Evolutionary conservation across 2,888 invertebrate genomes (phyloP), one percentile per base, ranked within the genome.

Genomic region (Phragmatobia fuliginosa): DNA sequence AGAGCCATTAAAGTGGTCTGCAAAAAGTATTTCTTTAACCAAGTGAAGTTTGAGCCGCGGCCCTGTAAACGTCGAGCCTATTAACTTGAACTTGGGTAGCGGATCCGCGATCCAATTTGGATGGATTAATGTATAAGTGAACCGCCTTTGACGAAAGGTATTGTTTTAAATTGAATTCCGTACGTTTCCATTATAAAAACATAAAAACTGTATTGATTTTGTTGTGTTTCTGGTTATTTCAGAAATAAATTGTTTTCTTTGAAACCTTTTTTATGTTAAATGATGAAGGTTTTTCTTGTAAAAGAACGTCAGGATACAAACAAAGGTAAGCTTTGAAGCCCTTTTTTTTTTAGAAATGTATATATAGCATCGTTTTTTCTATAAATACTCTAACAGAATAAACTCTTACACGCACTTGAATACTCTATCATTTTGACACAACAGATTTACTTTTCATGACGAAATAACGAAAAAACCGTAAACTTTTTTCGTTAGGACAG

Each of bases 131-230:
- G 49, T 68, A 33, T 59, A 72, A 72, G 58, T 52, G 58, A 66
- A 59, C 68, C 59, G 61, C 65, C 71, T 81, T 74, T 73, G 62
- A 72, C 56, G 65, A 36, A 49, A 65, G 58, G 59, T 67, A 74
- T 71, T 75, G 71, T 77, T 73, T 75, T 69, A 70, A 81, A 74
- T 68, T 28, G 62, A 75, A 64, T 72, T 74, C 66, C 56, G 61
- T 79, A 66, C 63, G 66, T 72, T 75, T 66, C 68, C 67, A 71
- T 72, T 62, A 45, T 63, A 69, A 70, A 49, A 5, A 8, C 25
- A 28, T 31, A 41, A 60, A n/a, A 61, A 61, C 52, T 68, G 64
- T 45, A 62, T 62, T 71, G 63, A 16, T 56, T 63, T 75, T 68
- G 64, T 70, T 49, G 59, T 41, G n/a, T 65, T 49, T 60, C n/a